Conservation (phyloP, 2,113 vertebrate genomes). For the Oreochromis niloticus region DNA sequence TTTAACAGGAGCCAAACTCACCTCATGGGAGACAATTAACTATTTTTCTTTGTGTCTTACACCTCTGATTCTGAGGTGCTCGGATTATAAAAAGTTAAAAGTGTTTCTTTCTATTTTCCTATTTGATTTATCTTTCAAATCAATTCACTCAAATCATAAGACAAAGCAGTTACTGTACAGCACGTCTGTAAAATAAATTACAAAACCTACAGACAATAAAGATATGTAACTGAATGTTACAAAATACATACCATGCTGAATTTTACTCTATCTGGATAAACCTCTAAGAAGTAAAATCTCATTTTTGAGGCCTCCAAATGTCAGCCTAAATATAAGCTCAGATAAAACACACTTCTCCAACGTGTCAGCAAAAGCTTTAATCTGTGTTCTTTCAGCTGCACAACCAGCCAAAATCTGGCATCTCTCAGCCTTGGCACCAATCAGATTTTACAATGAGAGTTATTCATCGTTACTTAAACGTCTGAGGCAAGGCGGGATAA, state of each 20-base stretch:
- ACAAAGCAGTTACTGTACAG: background rate
- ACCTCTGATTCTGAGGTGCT: conserved; percentile 8
- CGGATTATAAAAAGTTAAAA: background rate
- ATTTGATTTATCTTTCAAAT: background rate
- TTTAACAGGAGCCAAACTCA: conserved; percentile 15
- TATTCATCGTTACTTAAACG: conserved; percentile 15
- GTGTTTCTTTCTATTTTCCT: background rate
- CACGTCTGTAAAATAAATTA: background rate
- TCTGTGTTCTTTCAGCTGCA: conserved; percentile 40
- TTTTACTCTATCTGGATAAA: background rate
- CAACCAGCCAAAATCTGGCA: conserved; percentile 25
- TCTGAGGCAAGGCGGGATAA: background rate
- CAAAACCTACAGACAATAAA: background rate
- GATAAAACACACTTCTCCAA: background rate
- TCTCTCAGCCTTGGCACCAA: conserved; percentile 59
- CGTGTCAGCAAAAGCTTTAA: background rate
- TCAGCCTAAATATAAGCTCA: background rate
- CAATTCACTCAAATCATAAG: background rate
- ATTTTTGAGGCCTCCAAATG: background rate
- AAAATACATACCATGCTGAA: background rate
- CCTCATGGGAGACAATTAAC: conserved; percentile 50
- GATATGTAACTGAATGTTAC: background rate
- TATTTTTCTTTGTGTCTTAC: background rate
- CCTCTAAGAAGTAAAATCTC: background rate
- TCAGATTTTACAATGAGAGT: conserved; percentile 57